A percentile compares a stretch with the other conserved stretches of the same genome.
These are phyloP conservation scores for Apistogramma diplotaenia DNA, from an alignment of 2,113 vertebrate genomes.

Conservation along the genomic window DNA sequence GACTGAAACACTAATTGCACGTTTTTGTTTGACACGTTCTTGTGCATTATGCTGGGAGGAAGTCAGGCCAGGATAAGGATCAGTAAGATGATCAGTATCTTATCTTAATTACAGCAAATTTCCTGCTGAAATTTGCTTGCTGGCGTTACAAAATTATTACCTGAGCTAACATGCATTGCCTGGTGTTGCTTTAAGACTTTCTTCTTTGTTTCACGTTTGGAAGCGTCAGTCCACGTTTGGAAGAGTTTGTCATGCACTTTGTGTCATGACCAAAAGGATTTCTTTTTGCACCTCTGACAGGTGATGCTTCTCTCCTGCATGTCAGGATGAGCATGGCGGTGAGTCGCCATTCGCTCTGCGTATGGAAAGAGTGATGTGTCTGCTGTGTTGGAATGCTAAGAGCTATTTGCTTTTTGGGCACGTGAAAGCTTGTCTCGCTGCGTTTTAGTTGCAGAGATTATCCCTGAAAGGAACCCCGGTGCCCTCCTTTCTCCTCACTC, in stretches of 20 bases:
- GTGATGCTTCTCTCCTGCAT: conserved; percentile 49
- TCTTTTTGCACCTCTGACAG: conserved; percentile 57
- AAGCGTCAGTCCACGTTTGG: conserved; percentile 50
- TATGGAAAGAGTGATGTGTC: conserved; percentile 53
- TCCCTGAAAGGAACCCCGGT: conserved; percentile 50
- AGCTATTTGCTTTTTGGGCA: conserved; percentile 69
- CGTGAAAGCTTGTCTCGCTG: conserved; percentile 62
- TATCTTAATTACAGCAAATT: background rate
- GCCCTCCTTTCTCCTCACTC: conserved; percentile 34
- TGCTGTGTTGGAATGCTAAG: conserved; percentile 65
- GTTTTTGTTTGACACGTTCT: background rate
- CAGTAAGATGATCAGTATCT: background rate
- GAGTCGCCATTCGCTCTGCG: conserved; percentile 24
- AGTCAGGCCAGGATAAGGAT: conserved; percentile 3
- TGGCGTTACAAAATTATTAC: background rate
- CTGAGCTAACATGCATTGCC: background rate
- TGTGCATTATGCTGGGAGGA: conserved; percentile 7
- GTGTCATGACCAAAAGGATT: conserved; percentile 57
- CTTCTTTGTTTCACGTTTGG: background rate
- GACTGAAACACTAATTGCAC: background rate
- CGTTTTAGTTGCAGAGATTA: conserved; percentile 52
- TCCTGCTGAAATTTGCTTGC: background rate
- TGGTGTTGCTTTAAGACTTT: background rate
- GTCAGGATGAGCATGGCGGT: conserved; percentile 41
- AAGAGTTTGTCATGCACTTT: conserved; percentile 26